A percentile compares a stretch with the other conserved stretches of the same genome.
phyloP scores from a whole-genome alignment of 2,888 invertebrate species.

The Napeogenes sylphis region DNA sequence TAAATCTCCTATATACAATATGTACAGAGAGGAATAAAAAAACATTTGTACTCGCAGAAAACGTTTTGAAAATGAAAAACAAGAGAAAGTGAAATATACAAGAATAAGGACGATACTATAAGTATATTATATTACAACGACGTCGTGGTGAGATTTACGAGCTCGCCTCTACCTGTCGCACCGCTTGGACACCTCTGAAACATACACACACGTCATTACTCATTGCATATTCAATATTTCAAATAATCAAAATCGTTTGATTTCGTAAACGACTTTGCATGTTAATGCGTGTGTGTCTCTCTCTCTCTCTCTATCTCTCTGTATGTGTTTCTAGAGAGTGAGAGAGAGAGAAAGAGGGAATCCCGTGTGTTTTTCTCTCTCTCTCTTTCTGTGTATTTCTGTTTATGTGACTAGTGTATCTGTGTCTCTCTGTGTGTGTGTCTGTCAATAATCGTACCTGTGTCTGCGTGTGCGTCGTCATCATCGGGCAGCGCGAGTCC shows the following conservation, averaged over 20 bases:
- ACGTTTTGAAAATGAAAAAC: conserved; percentile 66
- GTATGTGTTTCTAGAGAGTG: conserved; percentile 26
- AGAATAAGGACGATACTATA: conserved; percentile 14
- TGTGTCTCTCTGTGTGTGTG: conserved; percentile 32
- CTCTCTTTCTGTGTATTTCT: background rate
- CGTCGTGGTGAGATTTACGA: conserved; percentile 56
- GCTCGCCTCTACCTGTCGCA: conserved; percentile 59
- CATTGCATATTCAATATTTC: conserved; percentile 31
- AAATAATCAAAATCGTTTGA: background rate
- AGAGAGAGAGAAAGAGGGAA: no score
- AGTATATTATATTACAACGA: conserved; percentile 48
- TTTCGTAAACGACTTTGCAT: conserved; percentile 30
- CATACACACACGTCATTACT: conserved; percentile 16
- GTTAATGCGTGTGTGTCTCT: background rate
- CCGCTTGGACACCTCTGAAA: conserved; percentile 45
- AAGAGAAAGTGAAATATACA: conserved; percentile 68
- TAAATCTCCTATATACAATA: conserved; percentile 75
- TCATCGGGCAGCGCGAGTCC: conserved; percentile 84
- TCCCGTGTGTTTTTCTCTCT: no score
- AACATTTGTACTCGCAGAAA: conserved; percentile 76
- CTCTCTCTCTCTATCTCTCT: conserved; percentile 21
- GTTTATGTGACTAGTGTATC: background rate
- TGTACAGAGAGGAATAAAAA: conserved; percentile 77
- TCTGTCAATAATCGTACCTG: conserved; percentile 8
- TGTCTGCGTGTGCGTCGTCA: conserved; percentile 72